phyloP scores from a whole-genome alignment of 2,888 invertebrate species.

The Ormyrus labotus region DNA sequence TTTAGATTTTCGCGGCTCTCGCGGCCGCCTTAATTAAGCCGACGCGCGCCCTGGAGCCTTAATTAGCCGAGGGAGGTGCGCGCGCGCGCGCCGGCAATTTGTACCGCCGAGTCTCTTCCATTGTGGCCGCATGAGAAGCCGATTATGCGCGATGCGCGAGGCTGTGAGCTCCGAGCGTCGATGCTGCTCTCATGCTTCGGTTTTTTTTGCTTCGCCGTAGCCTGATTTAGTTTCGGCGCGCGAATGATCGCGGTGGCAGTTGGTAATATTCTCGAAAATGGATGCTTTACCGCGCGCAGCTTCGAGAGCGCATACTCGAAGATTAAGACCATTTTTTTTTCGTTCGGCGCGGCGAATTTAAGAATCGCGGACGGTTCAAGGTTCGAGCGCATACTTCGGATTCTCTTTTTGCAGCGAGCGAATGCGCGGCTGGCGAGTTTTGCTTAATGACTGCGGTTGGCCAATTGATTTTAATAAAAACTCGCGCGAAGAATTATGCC shows the following conservation, averaged over 20 bases:
- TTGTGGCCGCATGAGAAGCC: not conserved
- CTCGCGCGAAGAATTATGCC: conserved; percentile 5
- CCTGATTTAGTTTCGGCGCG: no score
- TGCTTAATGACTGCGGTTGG: not conserved
- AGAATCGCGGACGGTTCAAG: no score
- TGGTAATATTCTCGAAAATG: no score
- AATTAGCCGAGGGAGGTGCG: not conserved
- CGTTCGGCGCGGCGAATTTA: not conserved
- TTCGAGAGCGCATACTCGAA: conserved; percentile 5
- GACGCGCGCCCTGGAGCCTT: not conserved
- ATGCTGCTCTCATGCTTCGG: no score
- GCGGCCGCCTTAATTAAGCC: conserved; percentile 24
- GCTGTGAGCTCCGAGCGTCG: no score
- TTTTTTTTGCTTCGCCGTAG: no score
- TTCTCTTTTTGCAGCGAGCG: no score
- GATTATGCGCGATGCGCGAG: not conserved
- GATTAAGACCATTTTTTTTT: conserved; percentile 1
- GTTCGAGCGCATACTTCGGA: no score
- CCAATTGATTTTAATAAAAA: conserved; percentile 39
- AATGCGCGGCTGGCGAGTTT: not conserved
- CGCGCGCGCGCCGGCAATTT: no score
- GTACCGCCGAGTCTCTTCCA: no score
- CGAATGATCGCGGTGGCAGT: no score
- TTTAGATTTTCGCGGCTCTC: conserved; percentile 29
- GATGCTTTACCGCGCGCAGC: no score